Conservation (phyloP, 2,888 invertebrate species). For the Nasonia oneida region DNA sequence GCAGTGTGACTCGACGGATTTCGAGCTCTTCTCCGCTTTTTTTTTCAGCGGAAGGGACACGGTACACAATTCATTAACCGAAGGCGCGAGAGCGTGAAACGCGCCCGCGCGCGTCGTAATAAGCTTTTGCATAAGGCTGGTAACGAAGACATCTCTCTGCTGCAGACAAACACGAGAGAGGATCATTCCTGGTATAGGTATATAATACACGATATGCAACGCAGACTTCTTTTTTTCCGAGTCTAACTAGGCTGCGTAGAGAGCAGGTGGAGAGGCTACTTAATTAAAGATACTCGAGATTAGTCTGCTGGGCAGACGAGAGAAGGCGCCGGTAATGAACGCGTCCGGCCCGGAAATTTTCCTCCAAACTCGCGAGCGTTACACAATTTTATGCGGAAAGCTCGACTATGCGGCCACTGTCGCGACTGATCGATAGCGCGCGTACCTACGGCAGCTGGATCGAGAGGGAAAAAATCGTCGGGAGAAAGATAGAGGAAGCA, state of each 20-base stretch:
- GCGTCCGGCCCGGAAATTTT: background rate
- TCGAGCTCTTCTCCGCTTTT: constrained; percentile 19
- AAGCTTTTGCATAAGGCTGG: constrained; percentile 50
- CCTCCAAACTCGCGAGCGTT: background rate
- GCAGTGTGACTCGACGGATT: constrained; percentile 31
- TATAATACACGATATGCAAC: background rate
- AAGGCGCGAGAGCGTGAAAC: constrained; percentile 53
- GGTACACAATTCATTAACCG: constrained; percentile 60
- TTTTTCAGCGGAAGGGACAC: background rate
- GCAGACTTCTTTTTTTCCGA: constrained; percentile 35
- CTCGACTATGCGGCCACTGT: background rate
- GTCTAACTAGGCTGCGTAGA: constrained; percentile 26
- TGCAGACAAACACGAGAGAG: constrained; percentile 26
- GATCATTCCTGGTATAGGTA: background rate
- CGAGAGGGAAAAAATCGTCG: background rate
- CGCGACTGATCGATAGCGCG: background rate
- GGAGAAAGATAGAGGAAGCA: background rate
- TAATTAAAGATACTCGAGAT: constrained; percentile 55
- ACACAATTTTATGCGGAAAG: background rate
- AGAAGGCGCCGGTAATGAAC: background rate
- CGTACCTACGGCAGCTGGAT: too few relatives aligned
- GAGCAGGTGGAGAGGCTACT: background rate
- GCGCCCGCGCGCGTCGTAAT: constrained; percentile 49
- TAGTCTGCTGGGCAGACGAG: constrained; percentile 14
- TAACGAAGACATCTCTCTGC: constrained; percentile 54